A percentile compares a stretch with the other conserved stretches of the same genome.
Conservation (phyloP, 2,113 vertebrate genomes). For the Leptobrachium leishanense region DNA sequence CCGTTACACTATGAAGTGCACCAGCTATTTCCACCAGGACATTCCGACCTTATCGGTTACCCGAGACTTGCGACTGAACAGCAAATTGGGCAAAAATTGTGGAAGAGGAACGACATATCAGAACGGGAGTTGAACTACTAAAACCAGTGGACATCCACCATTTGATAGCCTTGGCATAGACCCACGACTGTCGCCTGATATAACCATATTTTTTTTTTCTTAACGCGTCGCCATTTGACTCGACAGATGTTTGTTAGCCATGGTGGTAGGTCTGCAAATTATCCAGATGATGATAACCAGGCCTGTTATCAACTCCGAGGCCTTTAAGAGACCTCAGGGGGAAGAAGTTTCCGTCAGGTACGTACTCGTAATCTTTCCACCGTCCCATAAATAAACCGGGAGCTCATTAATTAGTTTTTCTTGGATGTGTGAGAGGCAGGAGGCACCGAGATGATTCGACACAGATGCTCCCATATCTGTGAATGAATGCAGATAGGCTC, state of each 20-base stretch:
- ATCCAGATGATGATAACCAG: constrained; percentile 29
- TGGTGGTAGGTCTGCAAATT: not conserved
- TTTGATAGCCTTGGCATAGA: no score
- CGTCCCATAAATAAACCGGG: constrained; percentile 16
- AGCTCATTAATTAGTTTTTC: constrained; percentile 34
- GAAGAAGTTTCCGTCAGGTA: not conserved
- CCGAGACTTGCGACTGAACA: no score
- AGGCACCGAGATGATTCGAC: constrained; percentile 9
- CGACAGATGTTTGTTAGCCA: not conserved
- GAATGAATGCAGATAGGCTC: constrained; percentile 14
- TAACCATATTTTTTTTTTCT: no score
- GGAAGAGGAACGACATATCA: no score
- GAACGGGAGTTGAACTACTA: no score
- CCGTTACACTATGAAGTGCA: no score
- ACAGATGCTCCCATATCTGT: constrained; percentile 29
- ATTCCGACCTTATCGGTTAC: no score
- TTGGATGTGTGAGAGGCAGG: constrained; percentile 19
- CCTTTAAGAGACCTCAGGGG: not conserved
- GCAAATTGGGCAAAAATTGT: no score
- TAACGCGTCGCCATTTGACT: no score
- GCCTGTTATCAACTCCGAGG: not conserved
- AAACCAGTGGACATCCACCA: no score
- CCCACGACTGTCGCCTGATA: no score
- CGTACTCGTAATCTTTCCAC: not conserved
- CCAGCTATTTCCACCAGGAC: no score